Evolutionary conservation across 2,888 invertebrate species (phyloP), one percentile per base, ranked within the genome.

Genomic region (Thera obeliscata): DNA sequence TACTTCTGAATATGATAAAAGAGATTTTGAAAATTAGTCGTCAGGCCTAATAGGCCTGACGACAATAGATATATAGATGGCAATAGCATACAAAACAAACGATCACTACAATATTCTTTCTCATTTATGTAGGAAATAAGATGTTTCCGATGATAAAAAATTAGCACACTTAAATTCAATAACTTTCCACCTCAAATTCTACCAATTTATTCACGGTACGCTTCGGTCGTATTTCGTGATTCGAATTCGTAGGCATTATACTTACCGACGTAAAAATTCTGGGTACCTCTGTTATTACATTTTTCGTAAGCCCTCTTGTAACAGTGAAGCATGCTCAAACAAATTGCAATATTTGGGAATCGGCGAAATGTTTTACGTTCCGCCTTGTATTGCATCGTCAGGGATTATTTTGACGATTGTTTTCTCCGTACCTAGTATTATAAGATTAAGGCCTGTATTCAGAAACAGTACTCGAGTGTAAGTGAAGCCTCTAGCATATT

Each of bases 241-340:
- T 88, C 85, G 87, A 56, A 63, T 63, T 50, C 38, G 49, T 86
- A 83, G 80, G 36, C 56, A 56, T 56, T 56, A 56, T 38, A 11
- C 33, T 22, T 52, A 50, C 50, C 22, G 77, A 79, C 78, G 76
- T 72, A 82, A 82, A 83, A 85, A 82, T 78, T 80, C 82, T 77
- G 83, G 41, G 84, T 82, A 84, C 86, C 82, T 83, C 77, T 81
- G 84, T 87, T 88, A 88, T 89, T 88, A 87, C 87, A 87, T 89
- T 89, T 84, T 81, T 76, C 75, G 72, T 81, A 80, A 82, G 80
- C 76, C 73, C 73, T 69, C 72, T 72, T 68, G 78, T 76, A 80
- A 79, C 78, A 83, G 81, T 78, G 73, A 74, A 76, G 76, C 72
- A 76, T 72, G 73, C 72, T 73, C 74, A 75, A 68, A 82, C 82